Conservation (phyloP, 1,140 invertebrate species). For the Apis dorsata region DNA sequence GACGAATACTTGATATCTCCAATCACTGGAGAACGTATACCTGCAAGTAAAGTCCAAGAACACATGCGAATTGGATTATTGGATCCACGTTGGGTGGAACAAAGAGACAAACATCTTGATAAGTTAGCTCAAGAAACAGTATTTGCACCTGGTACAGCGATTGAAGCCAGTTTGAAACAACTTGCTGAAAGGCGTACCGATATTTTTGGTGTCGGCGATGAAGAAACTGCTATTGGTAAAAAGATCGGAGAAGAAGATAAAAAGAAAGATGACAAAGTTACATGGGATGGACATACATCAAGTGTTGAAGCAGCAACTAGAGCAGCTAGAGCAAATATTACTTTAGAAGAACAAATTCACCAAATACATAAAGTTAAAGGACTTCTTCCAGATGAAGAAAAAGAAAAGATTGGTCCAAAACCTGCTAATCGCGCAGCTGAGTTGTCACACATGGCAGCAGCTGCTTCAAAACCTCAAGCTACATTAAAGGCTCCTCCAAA, state of each 20-base stretch:
- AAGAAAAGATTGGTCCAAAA: constrained; percentile 94
- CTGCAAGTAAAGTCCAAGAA: constrained; percentile 97
- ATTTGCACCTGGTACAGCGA: constrained; percentile 93
- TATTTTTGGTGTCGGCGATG: constrained; percentile 99
- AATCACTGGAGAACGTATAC: constrained; percentile 98
- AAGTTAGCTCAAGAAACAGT: constrained; percentile 92
- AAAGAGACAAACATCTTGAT: constrained; percentile 94
- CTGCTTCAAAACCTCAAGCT: constrained; percentile 79
- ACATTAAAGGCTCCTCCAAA: constrained; percentile 78
- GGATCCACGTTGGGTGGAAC: constrained; percentile 99
- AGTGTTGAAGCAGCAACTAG: constrained; percentile 95
- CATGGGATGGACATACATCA: constrained; percentile 99
- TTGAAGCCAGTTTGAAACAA: constrained; percentile 96
- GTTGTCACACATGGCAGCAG: constrained; percentile 76
- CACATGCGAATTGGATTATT: constrained; percentile 98
- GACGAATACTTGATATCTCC: constrained; percentile 98
- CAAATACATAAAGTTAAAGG: constrained; percentile 98
- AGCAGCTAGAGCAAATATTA: constrained; percentile 96
- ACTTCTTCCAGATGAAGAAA: constrained; percentile 94
- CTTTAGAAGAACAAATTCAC: constrained; percentile 97
- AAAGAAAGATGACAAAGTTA: constrained; percentile 93
- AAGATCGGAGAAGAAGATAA: constrained; percentile 98
- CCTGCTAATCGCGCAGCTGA: constrained; percentile 81
- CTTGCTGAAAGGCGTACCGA: constrained; percentile 99
- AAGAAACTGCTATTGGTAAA: constrained; percentile 99